Base-by-base conservation (phyloP, 2,888 invertebrate genomes). In the Listrodromus nycthemerus region DNA sequence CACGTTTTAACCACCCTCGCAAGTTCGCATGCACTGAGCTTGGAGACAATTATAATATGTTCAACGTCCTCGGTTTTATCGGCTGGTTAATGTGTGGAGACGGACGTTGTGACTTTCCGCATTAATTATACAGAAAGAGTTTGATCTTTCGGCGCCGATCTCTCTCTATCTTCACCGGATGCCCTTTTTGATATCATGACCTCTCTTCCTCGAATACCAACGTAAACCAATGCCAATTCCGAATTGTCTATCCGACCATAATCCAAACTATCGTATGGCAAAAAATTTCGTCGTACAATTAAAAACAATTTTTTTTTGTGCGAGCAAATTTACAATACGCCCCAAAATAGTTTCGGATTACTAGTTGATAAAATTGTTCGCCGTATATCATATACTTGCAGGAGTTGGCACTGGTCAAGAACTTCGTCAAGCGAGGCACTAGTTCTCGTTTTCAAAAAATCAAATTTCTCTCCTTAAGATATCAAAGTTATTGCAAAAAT, bases 181-280 rank as follows among this genome's bases (percentile, higher is more conserved):
- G 61, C 61, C 61, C 61, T 61, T 61, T 61, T 61, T 61, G 61
- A 61, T 27, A 61, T 61, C 61, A 61, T 61, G 61, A 61, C 61
- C 61, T 61, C 61, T 61, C 61, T 61, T 61, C 61, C 61, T 61
- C 61, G 61, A 61, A 61, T 61, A 61, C 61, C 61, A 61, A 61
- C 61, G 61, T 61, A 61, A 61, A 61, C 61, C 61, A 61, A 61
- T 61, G 61, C 61, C 61, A 61, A 61, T 61, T 61, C 61, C 61
- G 61, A 1, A 16, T 5, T 30, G n/a, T 61, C 61, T 30, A 6
- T 30, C 16, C 61, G 61, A 27, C 1, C 24, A 16, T 16, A 30
- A 10, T 30, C 30, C 13, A 61, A 61, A 61, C 30, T n/a, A 13
- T 30, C 27, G 24, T 61, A 10, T 61, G n/a, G 5, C 30, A 6